Evolutionary conservation across 2,113 vertebrate genomes (phyloP), one percentile per base, ranked within the genome.

Genomic region (Dolichotis patagonum): DNA sequence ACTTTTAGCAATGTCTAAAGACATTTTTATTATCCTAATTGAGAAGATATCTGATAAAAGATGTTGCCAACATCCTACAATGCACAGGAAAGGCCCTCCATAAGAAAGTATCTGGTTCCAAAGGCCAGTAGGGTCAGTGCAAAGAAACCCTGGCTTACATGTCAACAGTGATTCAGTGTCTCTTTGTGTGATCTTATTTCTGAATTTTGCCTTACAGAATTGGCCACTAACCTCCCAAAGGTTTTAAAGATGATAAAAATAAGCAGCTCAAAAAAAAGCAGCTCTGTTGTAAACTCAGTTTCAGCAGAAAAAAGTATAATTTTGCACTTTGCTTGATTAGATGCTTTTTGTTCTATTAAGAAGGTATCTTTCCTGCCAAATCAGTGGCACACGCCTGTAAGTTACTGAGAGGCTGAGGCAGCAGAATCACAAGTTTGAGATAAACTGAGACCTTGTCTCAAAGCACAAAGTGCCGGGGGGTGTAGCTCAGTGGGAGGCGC

Each of bases 211-310:
- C 9, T 60, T 60, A 56, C 9, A 38, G 13, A 78, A 69, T 52
- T 88, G 35, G 30, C 88, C 24, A 67, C 56, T 82, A 94, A 85
- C 54, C 89, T 94, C 28, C 49, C 41, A 94, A 92, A 92, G 41
- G 20, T 88, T 88, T 85, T 30, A 85, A 85, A 90, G 46, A 71
- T 52, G 49, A 28, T 60, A 85, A 87, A 93, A 90, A 88, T 41
- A 82, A 71, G 28, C 13, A 91, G 58, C 69, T 89, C 67, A 85
- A 87, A 93, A 90, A 88, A 35, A 82, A 71, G 28, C 13, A 91
- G 58, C 69, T 89, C 67, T 93, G 3, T 91, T 94, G 84, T 63
- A 49, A 91, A 54, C 49, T 90, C 13, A 20, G 24, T 91, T 91
- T 78, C 20, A 85, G 54, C 46, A 38, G 24, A 8, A 43, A 91